These are phyloP conservation scores for Gymnoscelis rufifasciata DNA, from an alignment of 2,888 invertebrate genomes.

Conservation along the genomic window DNA sequence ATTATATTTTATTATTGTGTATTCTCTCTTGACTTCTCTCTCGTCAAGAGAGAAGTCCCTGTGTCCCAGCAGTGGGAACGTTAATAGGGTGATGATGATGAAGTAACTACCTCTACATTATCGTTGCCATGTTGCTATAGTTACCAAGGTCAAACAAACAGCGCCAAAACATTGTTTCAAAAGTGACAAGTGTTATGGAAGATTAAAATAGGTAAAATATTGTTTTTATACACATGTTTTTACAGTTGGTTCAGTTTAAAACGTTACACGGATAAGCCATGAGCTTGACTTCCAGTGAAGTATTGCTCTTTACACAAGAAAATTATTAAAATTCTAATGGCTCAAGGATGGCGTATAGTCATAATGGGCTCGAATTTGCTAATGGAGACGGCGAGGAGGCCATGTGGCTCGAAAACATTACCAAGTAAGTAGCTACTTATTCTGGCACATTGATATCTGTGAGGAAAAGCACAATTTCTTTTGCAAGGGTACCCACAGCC, in stretches of 20 bases:
- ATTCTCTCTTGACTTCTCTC: no score
- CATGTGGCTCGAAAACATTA: conserved; percentile 68
- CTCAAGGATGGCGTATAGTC: conserved; percentile 63
- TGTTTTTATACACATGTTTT: conserved; percentile 18
- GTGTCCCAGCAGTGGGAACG: no score
- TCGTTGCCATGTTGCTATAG: conserved; percentile 47
- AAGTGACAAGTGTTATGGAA: conserved; percentile 63
- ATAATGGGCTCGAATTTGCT: conserved; percentile 54
- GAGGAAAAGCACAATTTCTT: no score
- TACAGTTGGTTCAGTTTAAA: conserved; percentile 6
- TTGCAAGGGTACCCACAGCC: no score
- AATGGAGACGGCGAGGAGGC: conserved; percentile 54
- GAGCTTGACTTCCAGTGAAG: conserved; percentile 10
- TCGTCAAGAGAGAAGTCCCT: no score
- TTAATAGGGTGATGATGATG: no score
- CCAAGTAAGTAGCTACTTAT: conserved; percentile 49
- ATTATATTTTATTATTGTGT: no score
- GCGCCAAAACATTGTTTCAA: conserved; percentile 69
- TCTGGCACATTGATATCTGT: no score
- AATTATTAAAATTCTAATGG: conserved; percentile 49
- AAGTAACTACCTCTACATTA: no score
- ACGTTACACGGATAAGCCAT: conserved; percentile 8
- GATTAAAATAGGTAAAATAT: conserved; percentile 33
- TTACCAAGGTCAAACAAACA: conserved; percentile 77
- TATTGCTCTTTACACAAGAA: conserved; percentile 20